Conservation (phyloP, 2,888 invertebrate species). For the Thereva unica region DNA sequence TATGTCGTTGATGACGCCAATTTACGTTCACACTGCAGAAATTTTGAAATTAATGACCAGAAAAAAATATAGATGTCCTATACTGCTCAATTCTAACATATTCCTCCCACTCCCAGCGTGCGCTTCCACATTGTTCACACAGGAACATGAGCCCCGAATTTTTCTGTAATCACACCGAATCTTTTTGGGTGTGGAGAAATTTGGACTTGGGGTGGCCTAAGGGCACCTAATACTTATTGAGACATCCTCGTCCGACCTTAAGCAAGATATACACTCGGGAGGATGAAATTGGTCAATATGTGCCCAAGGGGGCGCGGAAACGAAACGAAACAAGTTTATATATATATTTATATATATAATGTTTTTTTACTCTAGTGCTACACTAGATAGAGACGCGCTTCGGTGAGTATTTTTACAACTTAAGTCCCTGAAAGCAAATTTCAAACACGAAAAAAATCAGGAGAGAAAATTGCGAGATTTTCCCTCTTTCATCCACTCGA, state of each 20-base stretch:
- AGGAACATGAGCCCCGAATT: no score
- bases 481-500: slow-evolving; percentile 11
- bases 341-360: neutral
- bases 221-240: no score
- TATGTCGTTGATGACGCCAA: slow-evolving; percentile 16
- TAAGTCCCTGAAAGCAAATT: slow-evolving; percentile 30
- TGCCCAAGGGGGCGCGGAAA: no score
- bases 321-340: neutral
- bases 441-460: slow-evolving; percentile 24
- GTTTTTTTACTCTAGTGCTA: slow-evolving; percentile 4
- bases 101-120: neutral
- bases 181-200: no score
- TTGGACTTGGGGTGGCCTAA: no score
- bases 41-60: slow-evolving; percentile 15
- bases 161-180: no score
- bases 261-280: no score
- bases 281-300: no score
- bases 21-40: slow-evolving; percentile 21
- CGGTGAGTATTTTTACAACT: slow-evolving; percentile 23
- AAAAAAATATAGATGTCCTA: neutral
- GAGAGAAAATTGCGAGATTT: slow-evolving; percentile 20
- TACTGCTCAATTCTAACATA: neutral
- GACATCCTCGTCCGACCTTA: no score
- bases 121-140: no score
- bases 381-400: neutral